Evolutionary conservation across 1,140 invertebrate species (phyloP), one percentile per base, ranked within the genome.

Genomic region (Riptortus pedestris): DNA sequence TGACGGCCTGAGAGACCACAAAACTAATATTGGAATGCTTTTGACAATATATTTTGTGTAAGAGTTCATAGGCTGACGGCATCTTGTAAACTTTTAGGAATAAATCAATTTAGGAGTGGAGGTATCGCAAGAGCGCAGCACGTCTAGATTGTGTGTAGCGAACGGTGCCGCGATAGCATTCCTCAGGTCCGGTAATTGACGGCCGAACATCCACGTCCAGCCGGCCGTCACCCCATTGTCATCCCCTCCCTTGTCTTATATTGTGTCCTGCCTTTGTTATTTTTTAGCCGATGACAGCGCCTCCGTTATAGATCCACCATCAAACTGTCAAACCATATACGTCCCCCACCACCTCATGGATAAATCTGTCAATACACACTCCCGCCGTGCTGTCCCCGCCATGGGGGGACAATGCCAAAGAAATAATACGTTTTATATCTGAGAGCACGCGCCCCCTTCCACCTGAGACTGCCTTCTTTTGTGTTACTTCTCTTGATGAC

Each of bases 311-410:
- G n/a, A 20, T n/a, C 45, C 45, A 47, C 45, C 45, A 47, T 47
- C 45, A 47, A 47, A 47, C 45, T 47, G 45, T 47, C 45, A 47
- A 47, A 47, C 45, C 45, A 47, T 47, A 47, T 47, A 47, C 18
- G 45, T n/a, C 22, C 18, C 22, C 45, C 45, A 47, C 45, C 11
- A 3, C 45, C 45, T 47, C 16, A 4, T n/a, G 33, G 45, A 47
- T 47, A 47, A 47, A 47, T 22, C 45, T 47, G 45, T 47, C 45
- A 47, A 47, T 47, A 47, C 45, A 47, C 45, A 47, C 16, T n/a
- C n/a, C n/a, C n/a, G n/a, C n/a, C n/a, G 45, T n/a, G 1, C 45
- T 3, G 2, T n/a, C 45, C 22, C 45, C n/a, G 22, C 45, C 18
- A 47, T 20, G 45, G 45, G 18, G 45, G 22, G n/a, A n/a, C n/a